Percentiles rank a stretch among this genome's conserved stretches.
Evolutionary conservation across 2,113 vertebrate genomes (phyloP).

Genomic region (zebrafish (Danio rerio)): DNA sequence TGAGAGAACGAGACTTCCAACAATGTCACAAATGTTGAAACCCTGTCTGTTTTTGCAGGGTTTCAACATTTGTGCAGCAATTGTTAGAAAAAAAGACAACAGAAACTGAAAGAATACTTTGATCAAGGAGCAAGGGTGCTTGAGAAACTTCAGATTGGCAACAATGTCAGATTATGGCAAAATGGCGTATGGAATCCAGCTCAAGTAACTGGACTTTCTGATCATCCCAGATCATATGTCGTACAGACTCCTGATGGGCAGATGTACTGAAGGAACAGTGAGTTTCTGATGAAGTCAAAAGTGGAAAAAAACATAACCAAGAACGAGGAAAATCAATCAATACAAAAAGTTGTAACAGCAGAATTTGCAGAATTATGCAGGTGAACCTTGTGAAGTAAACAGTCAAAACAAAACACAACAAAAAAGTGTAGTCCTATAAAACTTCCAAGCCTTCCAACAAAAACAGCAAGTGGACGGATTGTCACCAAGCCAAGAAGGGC

Average conservation of each 20-base stretch:
- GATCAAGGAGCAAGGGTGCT: neutral
- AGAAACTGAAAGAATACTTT: constrained; percentile 39
- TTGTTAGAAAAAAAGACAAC: constrained; percentile 29
- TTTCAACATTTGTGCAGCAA: constrained; percentile 13
- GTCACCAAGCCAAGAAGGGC: constrained; percentile 23
- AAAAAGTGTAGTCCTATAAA: neutral
- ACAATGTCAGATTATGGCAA: constrained; percentile 43
- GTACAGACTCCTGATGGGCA: neutral
- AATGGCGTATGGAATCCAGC: constrained; percentile 19
- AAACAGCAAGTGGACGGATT: constrained; percentile 28
- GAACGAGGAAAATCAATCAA: too few relatives aligned
- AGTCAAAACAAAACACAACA: constrained; percentile 36
- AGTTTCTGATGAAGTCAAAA: neutral
- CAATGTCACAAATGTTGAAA: neutral
- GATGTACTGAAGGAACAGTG: neutral
- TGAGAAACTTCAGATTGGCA: constrained; percentile 15
- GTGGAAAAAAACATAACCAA: too few relatives aligned
- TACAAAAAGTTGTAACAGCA: too few relatives aligned
- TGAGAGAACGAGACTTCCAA: constrained; percentile 35
- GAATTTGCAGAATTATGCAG: neutral
- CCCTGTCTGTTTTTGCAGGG: neutral
- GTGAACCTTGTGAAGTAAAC: constrained; percentile 25
- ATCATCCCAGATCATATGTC: neutral
- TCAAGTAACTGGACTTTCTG: neutral
- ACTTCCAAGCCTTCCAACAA: constrained; percentile 6